Percentiles rank a stretch among this genome's conserved stretches.
phyloP scores from a whole-genome alignment of 2,797 vertebrate genomes.

The Garrulus glandarius region DNA sequence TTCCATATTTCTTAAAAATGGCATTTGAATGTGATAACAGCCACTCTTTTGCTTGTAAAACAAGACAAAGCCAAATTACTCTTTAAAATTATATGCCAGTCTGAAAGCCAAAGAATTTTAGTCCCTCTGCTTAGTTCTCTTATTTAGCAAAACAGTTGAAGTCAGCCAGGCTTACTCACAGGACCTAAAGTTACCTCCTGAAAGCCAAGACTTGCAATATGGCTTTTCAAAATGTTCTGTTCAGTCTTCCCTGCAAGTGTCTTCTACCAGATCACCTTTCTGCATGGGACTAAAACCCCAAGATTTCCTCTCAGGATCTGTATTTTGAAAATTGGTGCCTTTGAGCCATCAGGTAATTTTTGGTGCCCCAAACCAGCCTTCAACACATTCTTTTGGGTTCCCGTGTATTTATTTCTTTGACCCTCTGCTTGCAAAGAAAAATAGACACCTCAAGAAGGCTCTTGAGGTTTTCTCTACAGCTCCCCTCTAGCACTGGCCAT shows the following conservation, averaged over 20 bases:
- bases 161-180: background rate
- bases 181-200: background rate
- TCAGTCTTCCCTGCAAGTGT: background rate
- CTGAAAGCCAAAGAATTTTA: background rate
- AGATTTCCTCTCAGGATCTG: background rate
- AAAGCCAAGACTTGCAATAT: background rate
- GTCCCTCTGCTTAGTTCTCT: background rate
- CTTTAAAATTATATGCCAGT: background rate
- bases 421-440: conserved; percentile 41
- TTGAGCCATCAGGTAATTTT: background rate
- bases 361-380: background rate
- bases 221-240: background rate
- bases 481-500: conserved; percentile 41
- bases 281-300: background rate
- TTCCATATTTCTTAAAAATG: background rate
- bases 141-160: background rate
- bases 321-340: background rate
- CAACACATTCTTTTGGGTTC: background rate
- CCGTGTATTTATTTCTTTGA: conserved; percentile 23
- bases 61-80: background rate
- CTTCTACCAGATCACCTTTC: background rate
- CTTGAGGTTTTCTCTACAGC: conserved; percentile 53
- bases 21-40: background rate
- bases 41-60: background rate
- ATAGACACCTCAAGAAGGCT: conserved; percentile 51